These are phyloP conservation scores for Dicranocentrus wangi DNA, from an alignment of 2,888 invertebrate genomes.

Conservation along the genomic window DNA sequence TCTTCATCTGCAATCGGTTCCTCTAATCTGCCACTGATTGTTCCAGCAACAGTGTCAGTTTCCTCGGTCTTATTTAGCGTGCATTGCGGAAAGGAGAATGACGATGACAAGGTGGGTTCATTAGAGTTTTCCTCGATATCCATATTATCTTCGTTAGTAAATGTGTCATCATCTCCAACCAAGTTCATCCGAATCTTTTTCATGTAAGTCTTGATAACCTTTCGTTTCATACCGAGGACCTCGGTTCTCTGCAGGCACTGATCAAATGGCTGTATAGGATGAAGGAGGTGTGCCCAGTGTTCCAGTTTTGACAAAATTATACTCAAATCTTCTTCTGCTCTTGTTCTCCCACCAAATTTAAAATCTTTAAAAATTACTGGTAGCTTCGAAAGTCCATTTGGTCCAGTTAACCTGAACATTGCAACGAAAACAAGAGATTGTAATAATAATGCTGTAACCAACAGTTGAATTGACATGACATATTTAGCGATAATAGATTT, in stretches of 20 bases:
- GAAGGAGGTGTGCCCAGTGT: constrained; percentile 95
- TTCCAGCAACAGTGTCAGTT: too few relatives aligned
- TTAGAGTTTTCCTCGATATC: too few relatives aligned
- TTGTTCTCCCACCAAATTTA: constrained; percentile 86
- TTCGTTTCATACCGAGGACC: constrained; percentile 86
- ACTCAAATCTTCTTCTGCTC: constrained; percentile 88
- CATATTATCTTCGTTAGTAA: constrained; percentile 63
- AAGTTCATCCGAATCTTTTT: constrained; percentile 79
- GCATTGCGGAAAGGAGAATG: too few relatives aligned
- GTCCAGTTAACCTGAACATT: constrained; percentile 84
- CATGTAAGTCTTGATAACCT: constrained; percentile 77
- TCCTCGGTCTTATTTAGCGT: too few relatives aligned
- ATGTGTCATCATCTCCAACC: constrained; percentile 73
- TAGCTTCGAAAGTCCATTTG: constrained; percentile 86
- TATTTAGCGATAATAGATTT: too few relatives aligned
- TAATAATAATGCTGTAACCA: too few relatives aligned
- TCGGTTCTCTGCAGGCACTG: constrained; percentile 88
- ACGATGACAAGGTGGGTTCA: too few relatives aligned
- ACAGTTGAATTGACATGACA: too few relatives aligned
- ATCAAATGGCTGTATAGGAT: constrained; percentile 90
- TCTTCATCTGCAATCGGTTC: too few relatives aligned
- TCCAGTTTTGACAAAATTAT: constrained; percentile 87
- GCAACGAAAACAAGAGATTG: too few relatives aligned
- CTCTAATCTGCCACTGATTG: too few relatives aligned
- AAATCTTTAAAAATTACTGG: constrained; percentile 87